Conservation (phyloP, 2,797 vertebrate species). For the Sorex maritimensis region DNA sequence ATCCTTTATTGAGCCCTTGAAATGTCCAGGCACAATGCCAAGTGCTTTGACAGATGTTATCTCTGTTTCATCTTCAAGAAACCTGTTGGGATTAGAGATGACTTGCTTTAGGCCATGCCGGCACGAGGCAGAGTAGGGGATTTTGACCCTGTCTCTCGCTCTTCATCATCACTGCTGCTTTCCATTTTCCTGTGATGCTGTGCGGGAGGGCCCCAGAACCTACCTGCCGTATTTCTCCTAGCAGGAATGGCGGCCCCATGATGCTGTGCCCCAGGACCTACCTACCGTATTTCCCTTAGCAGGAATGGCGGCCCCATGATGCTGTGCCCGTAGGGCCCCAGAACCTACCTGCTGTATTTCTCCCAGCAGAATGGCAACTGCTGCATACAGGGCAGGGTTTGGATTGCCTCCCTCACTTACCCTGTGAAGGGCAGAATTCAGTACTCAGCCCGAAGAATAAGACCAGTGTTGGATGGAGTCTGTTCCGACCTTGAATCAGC, state of each 20-base stretch:
- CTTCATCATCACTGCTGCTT: background rate
- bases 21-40: constrained; percentile 37
- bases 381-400: background rate
- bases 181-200: background rate
- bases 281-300: constrained; percentile 3
- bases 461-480: constrained; percentile 50
- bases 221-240: background rate
- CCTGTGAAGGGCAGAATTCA: constrained; percentile 60
- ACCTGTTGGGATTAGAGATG: background rate
- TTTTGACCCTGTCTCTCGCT: background rate
- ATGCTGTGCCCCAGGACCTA: background rate
- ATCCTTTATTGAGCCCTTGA: background rate
- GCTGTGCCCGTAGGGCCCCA: background rate
- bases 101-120: background rate
- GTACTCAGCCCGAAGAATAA: constrained; percentile 40
- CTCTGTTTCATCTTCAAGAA: constrained; percentile 13
- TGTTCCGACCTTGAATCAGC: background rate
- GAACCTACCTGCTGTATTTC: background rate
- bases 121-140: constrained; percentile 7
- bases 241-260: background rate
- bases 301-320: background rate
- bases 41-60: constrained; percentile 2
- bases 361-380: constrained; percentile 9
- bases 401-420: background rate
- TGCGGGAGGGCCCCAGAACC: background rate